These are phyloP conservation scores for Augiades crinisus DNA, from an alignment of 2,888 invertebrate genomes.

Conservation along the genomic window DNA sequence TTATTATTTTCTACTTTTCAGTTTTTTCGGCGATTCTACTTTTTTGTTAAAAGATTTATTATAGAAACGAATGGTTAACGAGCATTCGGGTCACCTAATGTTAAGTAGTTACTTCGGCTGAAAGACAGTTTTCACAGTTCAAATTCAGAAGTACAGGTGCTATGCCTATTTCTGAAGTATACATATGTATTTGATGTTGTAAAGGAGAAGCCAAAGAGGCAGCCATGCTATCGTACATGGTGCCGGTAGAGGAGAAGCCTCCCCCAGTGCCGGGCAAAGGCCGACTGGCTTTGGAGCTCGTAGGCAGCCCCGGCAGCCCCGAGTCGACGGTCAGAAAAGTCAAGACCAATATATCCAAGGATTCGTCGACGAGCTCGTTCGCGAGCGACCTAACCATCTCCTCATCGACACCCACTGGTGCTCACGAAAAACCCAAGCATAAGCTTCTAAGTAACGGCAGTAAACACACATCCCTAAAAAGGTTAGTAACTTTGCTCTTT, in stretches of 20 bases:
- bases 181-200: conserved; percentile 35
- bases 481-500: conserved; percentile 68
- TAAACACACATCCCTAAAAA: conserved; percentile 87
- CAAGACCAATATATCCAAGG: conserved; percentile 79
- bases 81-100: no score
- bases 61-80: no score
- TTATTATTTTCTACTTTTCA: no score
- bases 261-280: conserved; percentile 82
- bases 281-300: conserved; percentile 67
- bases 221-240: conserved; percentile 89
- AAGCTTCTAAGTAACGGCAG: conserved; percentile 86
- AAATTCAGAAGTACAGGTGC: no score
- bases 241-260: conserved; percentile 89
- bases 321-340: conserved; percentile 54
- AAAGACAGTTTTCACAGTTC: no score
- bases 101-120: no score
- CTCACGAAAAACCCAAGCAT: conserved; percentile 84
- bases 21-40: no score
- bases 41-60: no score
- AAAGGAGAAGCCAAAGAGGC: conserved; percentile 32
- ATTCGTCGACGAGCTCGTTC: conserved; percentile 87
- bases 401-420: conserved; percentile 82
- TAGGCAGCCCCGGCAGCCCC: conserved; percentile 59
- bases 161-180: no score
- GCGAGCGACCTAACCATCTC: conserved; percentile 84